phyloP scores from a whole-genome alignment of 2,797 vertebrate genomes.

The Diceros bicornis region DNA sequence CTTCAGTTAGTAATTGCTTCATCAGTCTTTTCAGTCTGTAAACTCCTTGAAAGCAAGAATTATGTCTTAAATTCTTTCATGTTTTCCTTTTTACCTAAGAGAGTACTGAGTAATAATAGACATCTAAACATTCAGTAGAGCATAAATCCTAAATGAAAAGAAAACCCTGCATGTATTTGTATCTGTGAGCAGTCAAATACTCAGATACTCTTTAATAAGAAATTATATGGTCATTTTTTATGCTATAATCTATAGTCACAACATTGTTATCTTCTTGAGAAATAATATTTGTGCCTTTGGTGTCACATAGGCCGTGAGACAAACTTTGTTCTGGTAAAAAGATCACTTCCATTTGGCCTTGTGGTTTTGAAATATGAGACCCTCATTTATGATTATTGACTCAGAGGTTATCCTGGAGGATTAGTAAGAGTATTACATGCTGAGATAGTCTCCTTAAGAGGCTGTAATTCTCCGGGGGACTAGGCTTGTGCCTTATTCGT shows the following conservation, averaged over 20 bases:
- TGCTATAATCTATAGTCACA: not conserved
- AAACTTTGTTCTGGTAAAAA: slow-evolving; percentile 33
- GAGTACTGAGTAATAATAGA: not conserved
- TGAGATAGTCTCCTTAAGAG: not conserved
- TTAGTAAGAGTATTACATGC: not conserved
- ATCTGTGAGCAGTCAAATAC: not conserved
- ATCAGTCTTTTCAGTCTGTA: not conserved
- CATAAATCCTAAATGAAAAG: not conserved
- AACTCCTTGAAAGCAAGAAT: slow-evolving; percentile 39
- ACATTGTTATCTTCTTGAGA: not conserved
- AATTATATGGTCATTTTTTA: not conserved
- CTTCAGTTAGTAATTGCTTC: not conserved
- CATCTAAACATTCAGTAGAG: not conserved
- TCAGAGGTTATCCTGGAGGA: not conserved
- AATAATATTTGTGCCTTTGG: not conserved
- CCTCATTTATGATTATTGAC: not conserved
- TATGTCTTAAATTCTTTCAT: not conserved
- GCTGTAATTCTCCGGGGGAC: not conserved
- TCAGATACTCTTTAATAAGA: not conserved
- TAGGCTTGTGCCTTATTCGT: not conserved
- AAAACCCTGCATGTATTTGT: not conserved
- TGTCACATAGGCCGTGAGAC: not conserved
- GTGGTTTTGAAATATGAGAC: not conserved
- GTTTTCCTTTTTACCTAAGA: not conserved
- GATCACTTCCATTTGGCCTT: not conserved